These are phyloP conservation scores for Smittia sp. DNA, from an alignment of 2,888 invertebrate genomes.

Conservation along the genomic window DNA sequence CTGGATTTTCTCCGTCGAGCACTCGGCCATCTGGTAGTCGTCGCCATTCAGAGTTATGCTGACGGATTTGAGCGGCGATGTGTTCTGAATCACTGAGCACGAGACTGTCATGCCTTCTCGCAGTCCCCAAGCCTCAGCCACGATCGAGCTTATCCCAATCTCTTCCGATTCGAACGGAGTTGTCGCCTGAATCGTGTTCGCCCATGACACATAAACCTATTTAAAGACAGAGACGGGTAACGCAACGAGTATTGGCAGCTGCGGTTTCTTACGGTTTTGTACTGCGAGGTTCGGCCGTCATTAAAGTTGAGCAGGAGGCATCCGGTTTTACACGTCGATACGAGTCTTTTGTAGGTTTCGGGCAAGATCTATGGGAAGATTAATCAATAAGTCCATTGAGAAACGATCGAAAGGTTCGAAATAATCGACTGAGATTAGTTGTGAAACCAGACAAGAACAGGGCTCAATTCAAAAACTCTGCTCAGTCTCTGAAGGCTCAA, in stretches of 20 bases:
- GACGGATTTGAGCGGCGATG: conserved; percentile 25
- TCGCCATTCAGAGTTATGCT: conserved; percentile 6
- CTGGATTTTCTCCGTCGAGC: conserved; percentile 21
- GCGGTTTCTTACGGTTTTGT: conserved; percentile 8
- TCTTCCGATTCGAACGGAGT: conserved; percentile 29
- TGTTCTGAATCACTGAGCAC: conserved; percentile 36
- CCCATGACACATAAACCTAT: conserved; percentile 38
- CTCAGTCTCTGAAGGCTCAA: too few species aligned
- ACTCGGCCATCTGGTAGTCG: conserved; percentile 34
- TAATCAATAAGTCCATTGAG: too few species aligned
- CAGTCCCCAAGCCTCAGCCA: conserved; percentile 21
- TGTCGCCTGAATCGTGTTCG: conserved; percentile 1
- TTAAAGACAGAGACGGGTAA: not conserved
- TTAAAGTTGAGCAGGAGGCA: conserved; percentile 19
- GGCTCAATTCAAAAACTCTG: too few species aligned
- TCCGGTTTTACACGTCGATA: conserved; percentile 27
- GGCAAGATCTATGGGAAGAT: conserved; percentile 32
- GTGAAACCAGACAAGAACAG: too few species aligned
- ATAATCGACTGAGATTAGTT: too few species aligned
- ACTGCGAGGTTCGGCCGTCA: conserved; percentile 6
- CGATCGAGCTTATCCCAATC: conserved; percentile 18
- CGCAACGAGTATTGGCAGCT: not conserved
- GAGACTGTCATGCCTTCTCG: conserved; percentile 29
- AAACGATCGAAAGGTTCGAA: too few species aligned
- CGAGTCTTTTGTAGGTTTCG: conserved; percentile 26